Evolutionary conservation across 2,888 invertebrate species (phyloP).

Genomic region (Nematopogon swammerdamellus): DNA sequence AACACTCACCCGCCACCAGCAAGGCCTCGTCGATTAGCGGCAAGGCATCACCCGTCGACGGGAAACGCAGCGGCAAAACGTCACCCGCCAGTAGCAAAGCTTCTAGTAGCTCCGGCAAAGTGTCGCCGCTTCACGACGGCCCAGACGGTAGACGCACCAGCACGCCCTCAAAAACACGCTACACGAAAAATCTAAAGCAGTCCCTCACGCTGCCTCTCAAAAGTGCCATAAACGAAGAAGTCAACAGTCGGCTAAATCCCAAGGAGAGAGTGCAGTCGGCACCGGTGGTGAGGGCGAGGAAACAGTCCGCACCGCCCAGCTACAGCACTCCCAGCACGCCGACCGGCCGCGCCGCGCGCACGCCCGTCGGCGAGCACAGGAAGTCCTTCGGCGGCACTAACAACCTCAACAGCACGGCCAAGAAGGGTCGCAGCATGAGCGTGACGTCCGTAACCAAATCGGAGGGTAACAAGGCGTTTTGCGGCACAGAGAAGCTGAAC

Average conservation of each 20-base stretch:
- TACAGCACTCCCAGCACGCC: conserved; percentile 34
- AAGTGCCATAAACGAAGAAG: conserved; percentile 7
- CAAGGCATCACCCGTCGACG: conserved; percentile 22
- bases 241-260: conserved; percentile 11
- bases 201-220: conserved; percentile 32
- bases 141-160: conserved; percentile 20
- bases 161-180: conserved; percentile 23
- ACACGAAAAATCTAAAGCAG: conserved; percentile 17
- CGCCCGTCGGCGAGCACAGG: conserved; percentile 28
- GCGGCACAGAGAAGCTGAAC: conserved; percentile 32
- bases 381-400: conserved; percentile 28
- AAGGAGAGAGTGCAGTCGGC: conserved; percentile 15
- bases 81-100: conserved; percentile 21
- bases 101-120: conserved; percentile 20
- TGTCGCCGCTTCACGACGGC: conserved; percentile 18
- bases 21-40: conserved; percentile 31
- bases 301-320: conserved; percentile 40
- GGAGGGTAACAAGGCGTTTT: conserved; percentile 26
- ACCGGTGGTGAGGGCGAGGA: conserved; percentile 27
- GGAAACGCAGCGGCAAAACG: conserved; percentile 14
- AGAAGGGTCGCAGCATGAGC: conserved; percentile 45
- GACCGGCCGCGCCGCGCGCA: conserved; percentile 24
- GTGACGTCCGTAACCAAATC: conserved; percentile 22
- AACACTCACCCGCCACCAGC: conserved; percentile 22
- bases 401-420: conserved; percentile 21